Base-by-base conservation (phyloP, 1,140 invertebrate species). In the Ooceraea biroi region DNA sequence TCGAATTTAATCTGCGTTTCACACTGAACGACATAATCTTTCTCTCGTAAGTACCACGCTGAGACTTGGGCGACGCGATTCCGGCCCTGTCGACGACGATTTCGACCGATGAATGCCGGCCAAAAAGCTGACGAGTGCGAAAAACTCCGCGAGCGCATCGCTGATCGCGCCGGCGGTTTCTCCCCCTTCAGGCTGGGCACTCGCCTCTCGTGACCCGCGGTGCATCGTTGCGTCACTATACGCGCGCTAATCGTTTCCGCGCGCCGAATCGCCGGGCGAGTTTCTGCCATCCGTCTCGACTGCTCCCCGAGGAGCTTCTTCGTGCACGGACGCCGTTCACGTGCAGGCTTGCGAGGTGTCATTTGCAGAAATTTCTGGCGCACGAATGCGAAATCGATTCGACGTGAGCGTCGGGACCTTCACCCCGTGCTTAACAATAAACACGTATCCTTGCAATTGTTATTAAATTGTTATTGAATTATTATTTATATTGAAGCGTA, bases 181-280 rank as follows among this genome's bases (percentile, higher is more conserved):
- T 44, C 14, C 5, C 12, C 7, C 12, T 36, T 19, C n/a, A n/a
- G 5, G 41, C 14, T 25, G 48, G 11, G 27, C 46, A 19, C 66
- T 52, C 46, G 25, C 14, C 41, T 52, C 14, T 41, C 14, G 60
- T 63, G 72, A 76, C 60, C 41, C 57, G 27, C 1, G 58, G 63
- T n/a, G 44, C n/a, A 25, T 66, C 72, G 72, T 41, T 30, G 46
- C 41, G 30, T 30, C 60, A 63, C 30, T 36, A 58, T 25, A 77
- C 27, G 74, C 19, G 19, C 60, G 60, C 44, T 77, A 48, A 77
- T 66, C 19, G 48, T 48, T 52, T 52, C 60, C 60, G 30, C 52
- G 52, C 46, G 44, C 41, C 17, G 10, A 44, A 22, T 30, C 44
- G 44, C 4, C 27, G 68, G 22, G 25, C n/a, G 44, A 30, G 44